Percentiles rank a stretch among this genome's conserved stretches.
Conservation (phyloP, 2,113 vertebrate genomes). For the Rhadina sibilatrix region DNA sequence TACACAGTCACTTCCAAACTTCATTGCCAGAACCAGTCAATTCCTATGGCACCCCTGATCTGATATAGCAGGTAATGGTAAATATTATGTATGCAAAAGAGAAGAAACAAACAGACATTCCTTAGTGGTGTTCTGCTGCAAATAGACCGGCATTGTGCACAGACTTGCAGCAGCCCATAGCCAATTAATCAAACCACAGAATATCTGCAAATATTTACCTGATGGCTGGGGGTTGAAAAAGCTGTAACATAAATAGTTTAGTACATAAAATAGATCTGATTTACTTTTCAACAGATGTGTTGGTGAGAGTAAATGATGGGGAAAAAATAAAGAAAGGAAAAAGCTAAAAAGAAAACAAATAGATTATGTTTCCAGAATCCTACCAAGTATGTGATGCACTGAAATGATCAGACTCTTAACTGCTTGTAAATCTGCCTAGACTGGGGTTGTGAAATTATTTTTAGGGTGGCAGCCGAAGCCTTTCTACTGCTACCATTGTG, state of each 20-base stretch:
- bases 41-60: slow-evolving; percentile 26
- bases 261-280: slow-evolving; percentile 24
- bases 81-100: not conserved
- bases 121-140: not conserved
- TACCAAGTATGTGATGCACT: not conserved
- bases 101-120: slow-evolving; percentile 16
- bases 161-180: not conserved
- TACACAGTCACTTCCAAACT: slow-evolving; percentile 48
- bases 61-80: slow-evolving; percentile 46
- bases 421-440: slow-evolving; percentile 53
- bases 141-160: not conserved
- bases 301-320: not conserved
- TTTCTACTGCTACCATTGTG: slow-evolving; percentile 14
- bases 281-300: not conserved
- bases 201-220: slow-evolving; percentile 6
- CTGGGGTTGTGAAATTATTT: not conserved
- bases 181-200: slow-evolving; percentile 39
- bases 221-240: slow-evolving; percentile 31
- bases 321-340: not conserved
- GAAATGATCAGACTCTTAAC: slow-evolving; percentile 28
- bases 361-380: slow-evolving; percentile 24
- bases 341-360: slow-evolving; percentile 12
- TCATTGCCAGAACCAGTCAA: slow-evolving; percentile 24
- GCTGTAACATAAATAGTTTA: not conserved
- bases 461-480: not conserved